A percentile compares a stretch with the other conserved stretches of the same genome.
Conservation (phyloP, 2,888 invertebrate species). For the Melikaiella ostensackeni region DNA sequence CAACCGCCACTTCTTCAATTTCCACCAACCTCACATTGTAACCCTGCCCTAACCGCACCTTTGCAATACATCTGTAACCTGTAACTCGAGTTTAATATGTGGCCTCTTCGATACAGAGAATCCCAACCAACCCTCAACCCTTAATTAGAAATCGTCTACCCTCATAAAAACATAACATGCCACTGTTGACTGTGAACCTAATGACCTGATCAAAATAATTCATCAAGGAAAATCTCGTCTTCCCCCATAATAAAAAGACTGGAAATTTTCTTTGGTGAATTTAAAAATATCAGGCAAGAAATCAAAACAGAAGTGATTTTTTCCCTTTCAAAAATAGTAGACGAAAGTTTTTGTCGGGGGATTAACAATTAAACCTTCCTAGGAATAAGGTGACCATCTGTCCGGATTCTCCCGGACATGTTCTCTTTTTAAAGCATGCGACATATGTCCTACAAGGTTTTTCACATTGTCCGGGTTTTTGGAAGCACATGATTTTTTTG, state of each 20-base stretch:
- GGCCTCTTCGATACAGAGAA: slow-evolving; percentile 50
- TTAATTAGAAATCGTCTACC: slow-evolving; percentile 23
- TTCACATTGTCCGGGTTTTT: no score
- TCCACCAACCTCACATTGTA: slow-evolving; percentile 45
- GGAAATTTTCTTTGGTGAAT: no score
- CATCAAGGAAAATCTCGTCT: not conserved
- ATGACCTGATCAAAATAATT: not conserved
- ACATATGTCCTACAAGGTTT: no score
- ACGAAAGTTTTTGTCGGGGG: no score
- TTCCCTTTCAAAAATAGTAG: no score
- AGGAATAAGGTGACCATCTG: no score
- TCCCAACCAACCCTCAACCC: slow-evolving; percentile 29
- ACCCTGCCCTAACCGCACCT: slow-evolving; percentile 61
- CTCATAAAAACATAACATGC: slow-evolving; percentile 8
- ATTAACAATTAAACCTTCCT: no score
- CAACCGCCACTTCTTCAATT: slow-evolving; percentile 58
- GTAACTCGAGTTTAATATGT: slow-evolving; percentile 57
- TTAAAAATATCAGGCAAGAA: no score
- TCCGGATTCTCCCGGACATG: no score
- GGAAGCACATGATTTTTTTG: no score
- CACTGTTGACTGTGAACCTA: not conserved
- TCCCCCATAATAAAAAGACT: not conserved
- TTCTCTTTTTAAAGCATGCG: no score
- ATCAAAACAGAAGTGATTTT: no score
- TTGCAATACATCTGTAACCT: slow-evolving; percentile 48